These are phyloP conservation scores for Auanema freiburgensis DNA, from an alignment of 2,888 invertebrate species.

Conservation along the genomic window DNA sequence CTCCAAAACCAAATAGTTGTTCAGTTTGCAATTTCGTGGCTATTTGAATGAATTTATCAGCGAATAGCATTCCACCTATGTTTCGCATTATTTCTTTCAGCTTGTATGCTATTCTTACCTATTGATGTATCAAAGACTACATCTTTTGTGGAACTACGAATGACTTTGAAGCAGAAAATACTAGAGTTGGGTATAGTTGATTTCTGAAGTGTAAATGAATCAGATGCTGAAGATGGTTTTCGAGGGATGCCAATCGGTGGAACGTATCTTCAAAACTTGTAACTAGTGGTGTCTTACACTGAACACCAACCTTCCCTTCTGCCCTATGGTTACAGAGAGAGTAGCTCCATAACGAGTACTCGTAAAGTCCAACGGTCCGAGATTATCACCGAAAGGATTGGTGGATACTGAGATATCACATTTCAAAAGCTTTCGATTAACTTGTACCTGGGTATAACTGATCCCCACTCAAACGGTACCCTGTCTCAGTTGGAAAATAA, in stretches of 20 bases:
- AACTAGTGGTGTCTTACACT: background rate
- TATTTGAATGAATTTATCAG: slow-evolving; percentile 60
- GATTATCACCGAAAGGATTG: slow-evolving; percentile 12
- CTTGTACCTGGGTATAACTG: no score
- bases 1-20: slow-evolving; percentile 60
- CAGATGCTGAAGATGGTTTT: slow-evolving; percentile 28
- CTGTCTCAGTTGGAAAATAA: slow-evolving; percentile 30
- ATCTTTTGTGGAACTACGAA: slow-evolving; percentile 24
- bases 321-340: slow-evolving; percentile 17
- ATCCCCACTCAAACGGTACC: background rate
- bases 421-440: no score
- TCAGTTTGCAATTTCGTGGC: slow-evolving; percentile 53
- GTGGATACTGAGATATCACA: slow-evolving; percentile 5
- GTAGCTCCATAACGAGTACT: slow-evolving; percentile 6
- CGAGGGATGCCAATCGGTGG: slow-evolving; percentile 37
- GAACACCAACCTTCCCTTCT: slow-evolving; percentile 1
- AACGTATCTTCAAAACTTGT: slow-evolving; percentile 25
- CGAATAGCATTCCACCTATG: slow-evolving; percentile 53
- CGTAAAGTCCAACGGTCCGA: slow-evolving; percentile 5
- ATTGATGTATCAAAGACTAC: slow-evolving; percentile 41
- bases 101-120: slow-evolving; percentile 11
- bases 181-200: slow-evolving; percentile 17
- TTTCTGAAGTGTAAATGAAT: slow-evolving; percentile 20
- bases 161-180: slow-evolving; percentile 34
- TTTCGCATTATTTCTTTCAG: no score